Conservation (phyloP, 2,797 vertebrate genomes). For the Cyprinella venusta region DNA sequence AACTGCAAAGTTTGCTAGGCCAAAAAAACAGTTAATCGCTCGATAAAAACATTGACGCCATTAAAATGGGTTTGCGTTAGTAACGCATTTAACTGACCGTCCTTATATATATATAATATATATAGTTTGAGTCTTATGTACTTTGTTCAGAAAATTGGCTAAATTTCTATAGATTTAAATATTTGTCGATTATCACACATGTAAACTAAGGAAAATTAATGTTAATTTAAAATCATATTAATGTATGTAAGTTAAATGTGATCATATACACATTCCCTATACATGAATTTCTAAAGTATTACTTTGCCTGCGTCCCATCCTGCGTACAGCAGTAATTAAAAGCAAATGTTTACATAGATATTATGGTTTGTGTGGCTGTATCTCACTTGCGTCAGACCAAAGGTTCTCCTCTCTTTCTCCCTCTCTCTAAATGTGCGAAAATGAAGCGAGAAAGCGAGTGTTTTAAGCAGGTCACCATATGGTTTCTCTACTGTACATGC, state of each 20-base stretch:
- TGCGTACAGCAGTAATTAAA: slow-evolving; percentile 11
- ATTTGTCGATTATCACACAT: background rate
- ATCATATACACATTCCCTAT: background rate
- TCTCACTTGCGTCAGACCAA: slow-evolving; percentile 4
- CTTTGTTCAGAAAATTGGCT: background rate
- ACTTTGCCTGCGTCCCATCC: background rate
- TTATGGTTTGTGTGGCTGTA: background rate
- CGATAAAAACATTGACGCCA: no score
- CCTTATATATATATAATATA: no score
- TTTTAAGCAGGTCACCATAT: slow-evolving; percentile 34
- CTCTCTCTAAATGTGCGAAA: slow-evolving; percentile 17
- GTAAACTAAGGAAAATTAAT: background rate
- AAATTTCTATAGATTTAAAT: background rate
- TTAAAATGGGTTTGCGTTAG: no score
- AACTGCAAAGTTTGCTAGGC: no score
- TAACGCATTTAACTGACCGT: no score
- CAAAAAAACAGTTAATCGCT: no score
- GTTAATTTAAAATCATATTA: background rate
- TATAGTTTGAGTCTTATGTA: background rate
- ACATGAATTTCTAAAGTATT: background rate
- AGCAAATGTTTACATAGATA: slow-evolving; percentile 12
- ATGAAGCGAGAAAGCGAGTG: slow-evolving; percentile 9
- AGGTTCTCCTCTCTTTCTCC: background rate
- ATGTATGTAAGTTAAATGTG: background rate
- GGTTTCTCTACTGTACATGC: slow-evolving; percentile 32